A percentile compares a stretch with the other conserved stretches of the same genome.
Evolutionary conservation across 2,113 vertebrate species (phyloP).

Genomic region (Amazona vittata): DNA sequence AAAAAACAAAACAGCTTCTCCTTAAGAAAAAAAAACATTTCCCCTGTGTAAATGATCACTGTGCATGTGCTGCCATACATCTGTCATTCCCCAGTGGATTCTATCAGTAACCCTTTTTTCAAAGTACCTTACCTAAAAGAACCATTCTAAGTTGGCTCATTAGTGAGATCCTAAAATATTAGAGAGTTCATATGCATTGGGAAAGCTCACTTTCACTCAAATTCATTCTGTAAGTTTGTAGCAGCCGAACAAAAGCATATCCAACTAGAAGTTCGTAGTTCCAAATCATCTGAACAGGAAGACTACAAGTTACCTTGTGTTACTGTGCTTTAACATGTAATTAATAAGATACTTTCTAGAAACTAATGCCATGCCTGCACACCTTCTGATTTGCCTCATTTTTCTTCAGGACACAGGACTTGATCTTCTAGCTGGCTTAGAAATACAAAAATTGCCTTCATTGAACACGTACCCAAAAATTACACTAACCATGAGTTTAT

Average conservation of each 20-base stretch:
- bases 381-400: not conserved
- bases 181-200: not conserved
- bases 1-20: not conserved
- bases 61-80: not conserved
- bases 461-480: not conserved
- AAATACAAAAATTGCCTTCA: not conserved
- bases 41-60: not conserved
- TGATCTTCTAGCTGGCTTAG: not conserved
- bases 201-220: not conserved
- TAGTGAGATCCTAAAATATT: not conserved
- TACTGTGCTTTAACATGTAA: not conserved
- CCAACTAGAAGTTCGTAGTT: not conserved
- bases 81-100: not conserved
- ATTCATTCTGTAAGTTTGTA: not conserved
- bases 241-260: not conserved
- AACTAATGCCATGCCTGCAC: not conserved
- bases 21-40: not conserved
- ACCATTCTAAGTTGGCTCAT: not conserved
- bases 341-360: not conserved
- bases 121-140: not conserved
- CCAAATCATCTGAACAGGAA: not conserved
- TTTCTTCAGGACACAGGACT: not conserved
- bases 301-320: not conserved
- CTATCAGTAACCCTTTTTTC: not conserved
- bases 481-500: not conserved